These are phyloP conservation scores for Onychostoma macrolepis DNA, from an alignment of 2,113 vertebrate genomes.

Conservation along the genomic window DNA sequence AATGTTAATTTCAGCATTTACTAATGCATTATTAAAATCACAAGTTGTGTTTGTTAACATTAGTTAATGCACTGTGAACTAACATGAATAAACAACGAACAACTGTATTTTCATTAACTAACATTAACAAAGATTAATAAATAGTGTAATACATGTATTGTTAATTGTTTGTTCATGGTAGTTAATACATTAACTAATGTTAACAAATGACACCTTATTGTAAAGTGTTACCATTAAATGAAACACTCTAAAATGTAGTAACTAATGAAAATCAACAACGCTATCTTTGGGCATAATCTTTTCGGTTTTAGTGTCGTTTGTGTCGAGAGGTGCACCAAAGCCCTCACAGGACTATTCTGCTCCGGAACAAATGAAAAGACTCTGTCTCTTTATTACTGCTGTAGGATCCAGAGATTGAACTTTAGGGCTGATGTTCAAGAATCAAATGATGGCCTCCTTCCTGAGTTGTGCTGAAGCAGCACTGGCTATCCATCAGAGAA, in stretches of 20 bases:
- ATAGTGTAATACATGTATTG: too few species aligned
- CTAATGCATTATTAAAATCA: too few species aligned
- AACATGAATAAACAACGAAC: too few species aligned
- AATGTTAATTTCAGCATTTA: too few species aligned
- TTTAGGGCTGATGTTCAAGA: constrained; percentile 25
- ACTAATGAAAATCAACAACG: neutral
- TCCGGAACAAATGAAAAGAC: constrained; percentile 12
- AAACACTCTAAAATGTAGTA: neutral
- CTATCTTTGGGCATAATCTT: neutral
- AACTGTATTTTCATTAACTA: too few species aligned
- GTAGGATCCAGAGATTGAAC: constrained; percentile 15
- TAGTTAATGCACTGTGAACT: too few species aligned
- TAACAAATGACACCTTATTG: too few species aligned
- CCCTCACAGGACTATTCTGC: neutral
- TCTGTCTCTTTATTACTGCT: constrained; percentile 32
- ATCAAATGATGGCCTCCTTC: constrained; percentile 29
- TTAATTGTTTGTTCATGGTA: too few species aligned
- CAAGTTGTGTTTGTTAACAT: too few species aligned
- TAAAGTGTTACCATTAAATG: too few species aligned
- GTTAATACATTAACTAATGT: too few species aligned
- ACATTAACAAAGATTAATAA: too few species aligned
- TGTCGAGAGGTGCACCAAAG: neutral
- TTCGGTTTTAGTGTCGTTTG: neutral
- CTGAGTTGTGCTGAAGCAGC: constrained; percentile 42
- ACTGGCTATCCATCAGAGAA: constrained; percentile 29